Evolutionary conservation across 2,888 invertebrate genomes (phyloP), one percentile per base, ranked within the genome.

Genomic region (Sesia apiformis): DNA sequence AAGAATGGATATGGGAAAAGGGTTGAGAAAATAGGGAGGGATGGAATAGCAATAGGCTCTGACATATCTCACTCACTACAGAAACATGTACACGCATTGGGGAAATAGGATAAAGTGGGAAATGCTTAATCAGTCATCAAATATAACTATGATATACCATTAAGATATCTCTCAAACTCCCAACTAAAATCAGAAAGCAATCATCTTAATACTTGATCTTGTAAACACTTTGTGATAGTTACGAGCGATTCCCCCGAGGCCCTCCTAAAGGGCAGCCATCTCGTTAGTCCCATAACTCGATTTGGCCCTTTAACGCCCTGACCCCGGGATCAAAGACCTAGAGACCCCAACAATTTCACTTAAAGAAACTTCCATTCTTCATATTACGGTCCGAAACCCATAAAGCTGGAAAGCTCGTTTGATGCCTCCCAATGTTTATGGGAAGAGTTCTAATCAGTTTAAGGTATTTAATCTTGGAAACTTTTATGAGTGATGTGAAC

Each of bases 341-440:
- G 58, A 56, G 53, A 58, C 60, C 58, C 57, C 57, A 67, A 66
- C 64, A 66, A 70, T 67, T 68, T 65, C 60, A 59, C 61, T 63
- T 64, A 64, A 63, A 64, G n/a, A 52, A 56, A 56, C 38, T 50
- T 50, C 5, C 7, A 50, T 50, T 38, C 23, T 7, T 4, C 39
- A 50, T 50, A 38, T 50, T 39, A 38, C 50, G 50, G 7, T 7
- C 50, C 8, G 7, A 50, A 50, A 38, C 38, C 38, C 0, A 50
- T 50, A 38, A 50, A 8, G 50, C 50, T 46, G 4, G n/a, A 39
- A 49, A 42, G 7, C 5, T 42, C 42, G 50, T 50, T 50, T 8
- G 50, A 50, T 38, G 50, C 39, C 38, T 46, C 50, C 39, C 23
- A 50, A 50, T 7, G 39, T 50, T 50, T 23, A 42, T 42, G 42